Evolutionary conservation across 2,888 invertebrate genomes (phyloP).

Genomic region (Dichetophora obliterata): DNA sequence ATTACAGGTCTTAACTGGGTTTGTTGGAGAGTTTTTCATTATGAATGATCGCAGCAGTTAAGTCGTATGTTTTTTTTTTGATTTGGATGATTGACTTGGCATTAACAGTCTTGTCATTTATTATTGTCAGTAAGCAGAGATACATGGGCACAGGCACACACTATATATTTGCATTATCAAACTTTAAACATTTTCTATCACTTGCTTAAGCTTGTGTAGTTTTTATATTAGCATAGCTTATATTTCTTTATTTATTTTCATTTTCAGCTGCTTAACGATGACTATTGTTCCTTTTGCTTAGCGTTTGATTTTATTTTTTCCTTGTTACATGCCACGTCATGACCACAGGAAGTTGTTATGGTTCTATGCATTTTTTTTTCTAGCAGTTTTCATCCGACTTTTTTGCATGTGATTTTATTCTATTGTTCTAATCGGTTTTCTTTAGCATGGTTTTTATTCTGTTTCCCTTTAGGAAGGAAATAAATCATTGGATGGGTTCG

Average conservation of each 20-base stretch:
- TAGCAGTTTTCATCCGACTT: not conserved
- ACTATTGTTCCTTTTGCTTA: not conserved
- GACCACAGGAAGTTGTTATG: conserved; percentile 3
- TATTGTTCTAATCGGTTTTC: not conserved
- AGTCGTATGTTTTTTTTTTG: not conserved
- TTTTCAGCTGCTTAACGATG: too few relatives aligned
- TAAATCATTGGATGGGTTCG: not conserved
- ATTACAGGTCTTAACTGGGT: not conserved
- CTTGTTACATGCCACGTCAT: not conserved
- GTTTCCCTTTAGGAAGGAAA: not conserved
- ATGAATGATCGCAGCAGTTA: not conserved
- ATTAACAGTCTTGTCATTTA: not conserved
- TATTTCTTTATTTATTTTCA: not conserved
- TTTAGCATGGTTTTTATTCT: too few relatives aligned
- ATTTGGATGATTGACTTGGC: too few relatives aligned
- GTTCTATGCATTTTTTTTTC: not conserved
- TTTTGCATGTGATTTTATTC: not conserved
- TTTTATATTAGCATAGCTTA: too few relatives aligned
- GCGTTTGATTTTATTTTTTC: not conserved
- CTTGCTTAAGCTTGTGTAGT: too few relatives aligned
- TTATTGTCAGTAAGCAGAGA: not conserved
- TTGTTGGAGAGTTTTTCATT: not conserved
- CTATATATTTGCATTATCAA: too few relatives aligned
- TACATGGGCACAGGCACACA: too few relatives aligned
- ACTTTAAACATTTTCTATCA: not conserved